Evolutionary conservation across 2,888 invertebrate species (phyloP), one percentile per base, ranked within the genome.

Genomic region (Leptinotarsa peninsularis): DNA sequence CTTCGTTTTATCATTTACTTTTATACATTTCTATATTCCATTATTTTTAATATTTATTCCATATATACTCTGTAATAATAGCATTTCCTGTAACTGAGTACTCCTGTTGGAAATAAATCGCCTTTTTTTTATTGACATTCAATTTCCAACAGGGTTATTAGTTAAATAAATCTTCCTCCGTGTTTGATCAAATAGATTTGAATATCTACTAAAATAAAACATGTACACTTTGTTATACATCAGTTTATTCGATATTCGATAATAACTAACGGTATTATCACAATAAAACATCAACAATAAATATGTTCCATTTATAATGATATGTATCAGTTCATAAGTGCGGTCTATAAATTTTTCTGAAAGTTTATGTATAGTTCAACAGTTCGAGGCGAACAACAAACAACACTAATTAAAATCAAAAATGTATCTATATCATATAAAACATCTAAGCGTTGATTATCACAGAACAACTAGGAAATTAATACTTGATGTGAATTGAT

Each of bases 401-500:
- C 63, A 63, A 17, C 63, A 33, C 63, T 63, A 63, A 63, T 63
- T 13, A 43, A 63, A 63, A 33, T 63, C 43, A 63, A 17, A 63
- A 33, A 63, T 63, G 15, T 43, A 63, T 27, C 18, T 33, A 69
- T 17, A 68, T 33, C 33, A 73, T 27, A 56, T 72, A 54, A 43
- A 52, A 60, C 50, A 66, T 68, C 72, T 79, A 79, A 79, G 79
- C 79, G 76, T 77, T 77, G 71, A 67, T 66, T 81, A 83, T 83
- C 84, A 82, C 83, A 81, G 79, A 83, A 86, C 73, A 79, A 80
- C 79, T 82, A 81, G 71, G 77, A 78, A 78, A 73, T 27, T 72
- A 78, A 79, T 78, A 77, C 75, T 76, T 67, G 60, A 49, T 66
- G 58, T 54, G 77, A 54, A 63, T 7, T 14, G 54, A 70, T 49